phyloP scores from a whole-genome alignment of 2,113 vertebrate species.

The Oreochromis spilurus region DNA sequence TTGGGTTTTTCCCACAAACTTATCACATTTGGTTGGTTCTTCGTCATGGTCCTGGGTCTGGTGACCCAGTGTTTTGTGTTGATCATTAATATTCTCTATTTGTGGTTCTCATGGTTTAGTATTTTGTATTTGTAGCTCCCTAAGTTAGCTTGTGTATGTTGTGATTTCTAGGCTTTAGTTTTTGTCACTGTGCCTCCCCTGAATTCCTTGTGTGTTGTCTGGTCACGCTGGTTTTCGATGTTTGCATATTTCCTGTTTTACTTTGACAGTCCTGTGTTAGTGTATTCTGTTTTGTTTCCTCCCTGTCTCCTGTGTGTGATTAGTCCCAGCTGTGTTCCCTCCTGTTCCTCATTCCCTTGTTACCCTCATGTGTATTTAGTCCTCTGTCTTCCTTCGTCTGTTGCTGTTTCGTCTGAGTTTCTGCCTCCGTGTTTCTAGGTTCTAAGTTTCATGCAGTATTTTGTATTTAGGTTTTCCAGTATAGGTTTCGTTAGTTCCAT shows the following conservation, averaged over 20 bases:
- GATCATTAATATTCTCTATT: neutral
- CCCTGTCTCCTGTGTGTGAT: neutral
- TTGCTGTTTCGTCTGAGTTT: neutral
- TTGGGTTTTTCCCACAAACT: neutral
- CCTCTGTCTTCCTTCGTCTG: neutral
- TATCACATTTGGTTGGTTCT: neutral
- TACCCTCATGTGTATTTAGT: neutral
- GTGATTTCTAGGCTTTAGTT: neutral
- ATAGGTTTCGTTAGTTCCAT: neutral
- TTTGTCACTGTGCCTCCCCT: neutral
- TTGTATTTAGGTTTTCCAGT: neutral
- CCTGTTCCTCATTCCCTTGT: neutral
- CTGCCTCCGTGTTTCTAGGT: neutral
- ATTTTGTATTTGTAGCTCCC: neutral
- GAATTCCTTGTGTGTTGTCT: neutral
- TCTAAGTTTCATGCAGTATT: neutral
- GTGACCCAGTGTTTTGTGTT: neutral
- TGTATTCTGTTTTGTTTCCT: neutral
- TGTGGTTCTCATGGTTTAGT: neutral
- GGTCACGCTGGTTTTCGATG: neutral
- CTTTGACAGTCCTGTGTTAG: neutral
- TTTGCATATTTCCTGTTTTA: neutral
- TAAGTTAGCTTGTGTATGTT: neutral
- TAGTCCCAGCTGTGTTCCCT: neutral
- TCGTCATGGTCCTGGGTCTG: neutral